Evolutionary conservation across 2,888 invertebrate genomes (phyloP).

Genomic region (Rhingia campestris): DNA sequence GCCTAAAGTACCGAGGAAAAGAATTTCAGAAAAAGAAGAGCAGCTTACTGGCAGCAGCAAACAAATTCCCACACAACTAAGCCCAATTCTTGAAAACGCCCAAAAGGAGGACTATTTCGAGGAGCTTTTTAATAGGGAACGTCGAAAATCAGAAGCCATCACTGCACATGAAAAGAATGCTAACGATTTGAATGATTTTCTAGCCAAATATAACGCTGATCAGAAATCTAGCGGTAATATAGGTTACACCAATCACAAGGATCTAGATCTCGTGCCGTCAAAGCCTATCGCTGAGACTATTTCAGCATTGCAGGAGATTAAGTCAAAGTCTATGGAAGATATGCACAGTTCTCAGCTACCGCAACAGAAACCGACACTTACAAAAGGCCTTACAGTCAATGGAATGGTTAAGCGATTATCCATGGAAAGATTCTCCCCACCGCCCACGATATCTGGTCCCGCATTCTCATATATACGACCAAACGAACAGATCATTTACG

Average conservation of each 20-base stretch:
- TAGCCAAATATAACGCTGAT: constrained; percentile 78
- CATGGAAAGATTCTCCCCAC: constrained; percentile 87
- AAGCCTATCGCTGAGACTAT: constrained; percentile 82
- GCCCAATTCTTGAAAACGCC: constrained; percentile 91
- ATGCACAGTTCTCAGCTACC: constrained; percentile 91
- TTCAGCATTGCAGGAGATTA: constrained; percentile 78
- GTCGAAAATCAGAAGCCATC: constrained; percentile 81
- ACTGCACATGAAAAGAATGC: constrained; percentile 81
- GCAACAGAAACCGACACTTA: constrained; percentile 87
- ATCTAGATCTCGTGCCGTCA: constrained; percentile 82
- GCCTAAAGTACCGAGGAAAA: constrained; percentile 75
- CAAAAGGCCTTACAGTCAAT: constrained; percentile 89
- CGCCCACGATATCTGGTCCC: constrained; percentile 89
- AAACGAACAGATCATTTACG: constrained; percentile 88
- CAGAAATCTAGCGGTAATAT: constrained; percentile 83
- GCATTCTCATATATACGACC: constrained; percentile 91
- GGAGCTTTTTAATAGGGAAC: constrained; percentile 77
- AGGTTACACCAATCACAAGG: constrained; percentile 83
- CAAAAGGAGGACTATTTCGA: constrained; percentile 88
- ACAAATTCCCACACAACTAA: constrained; percentile 87
- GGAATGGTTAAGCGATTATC: constrained; percentile 90
- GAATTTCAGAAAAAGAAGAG: constrained; percentile 85
- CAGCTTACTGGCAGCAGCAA: constrained; percentile 73
- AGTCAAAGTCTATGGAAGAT: constrained; percentile 83
- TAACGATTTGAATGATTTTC: constrained; percentile 78